These are phyloP conservation scores for Nematolebias whitei DNA, from an alignment of 2,113 vertebrate genomes.

Conservation along the genomic window DNA sequence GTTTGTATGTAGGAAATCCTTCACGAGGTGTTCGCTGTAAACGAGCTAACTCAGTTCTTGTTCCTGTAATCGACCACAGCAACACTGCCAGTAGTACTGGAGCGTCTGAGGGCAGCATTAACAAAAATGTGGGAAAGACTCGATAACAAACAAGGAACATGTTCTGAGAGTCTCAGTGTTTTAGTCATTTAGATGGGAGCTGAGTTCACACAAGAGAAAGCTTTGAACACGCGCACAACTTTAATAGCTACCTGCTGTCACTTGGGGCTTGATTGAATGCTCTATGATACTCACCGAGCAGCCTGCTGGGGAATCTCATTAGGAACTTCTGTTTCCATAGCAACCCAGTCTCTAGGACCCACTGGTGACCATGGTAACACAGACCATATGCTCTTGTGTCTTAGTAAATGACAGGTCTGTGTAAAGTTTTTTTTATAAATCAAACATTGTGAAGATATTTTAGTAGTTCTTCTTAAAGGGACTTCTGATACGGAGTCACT, in stretches of 20 bases:
- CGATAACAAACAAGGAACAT: background rate
- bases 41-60: slow-evolving; percentile 1
- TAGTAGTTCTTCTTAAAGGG: too few species aligned
- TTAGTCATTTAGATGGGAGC: background rate
- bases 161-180: background rate
- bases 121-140: background rate
- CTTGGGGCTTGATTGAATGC: slow-evolving; percentile 59
- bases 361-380: slow-evolving; percentile 72
- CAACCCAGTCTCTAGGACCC: slow-evolving; percentile 66
- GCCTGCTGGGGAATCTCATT: slow-evolving; percentile 77
- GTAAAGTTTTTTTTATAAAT: background rate
- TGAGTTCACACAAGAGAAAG: background rate
- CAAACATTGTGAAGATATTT: background rate
- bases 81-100: background rate
- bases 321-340: slow-evolving; percentile 69
- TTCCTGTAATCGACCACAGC: background rate
- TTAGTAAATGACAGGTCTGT: background rate
- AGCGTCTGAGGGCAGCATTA: background rate
- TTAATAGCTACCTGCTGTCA: slow-evolving; percentile 60
- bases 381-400: slow-evolving; percentile 39
- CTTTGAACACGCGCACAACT: slow-evolving; percentile 20
- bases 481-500: too few species aligned
- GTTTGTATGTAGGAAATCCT: background rate
- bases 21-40: background rate
- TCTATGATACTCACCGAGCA: slow-evolving; percentile 62